A percentile compares a stretch with the other conserved stretches of the same genome.
Evolutionary conservation across 2,113 vertebrate genomes (phyloP).

Genomic region (Isurus oxyrinchus): DNA sequence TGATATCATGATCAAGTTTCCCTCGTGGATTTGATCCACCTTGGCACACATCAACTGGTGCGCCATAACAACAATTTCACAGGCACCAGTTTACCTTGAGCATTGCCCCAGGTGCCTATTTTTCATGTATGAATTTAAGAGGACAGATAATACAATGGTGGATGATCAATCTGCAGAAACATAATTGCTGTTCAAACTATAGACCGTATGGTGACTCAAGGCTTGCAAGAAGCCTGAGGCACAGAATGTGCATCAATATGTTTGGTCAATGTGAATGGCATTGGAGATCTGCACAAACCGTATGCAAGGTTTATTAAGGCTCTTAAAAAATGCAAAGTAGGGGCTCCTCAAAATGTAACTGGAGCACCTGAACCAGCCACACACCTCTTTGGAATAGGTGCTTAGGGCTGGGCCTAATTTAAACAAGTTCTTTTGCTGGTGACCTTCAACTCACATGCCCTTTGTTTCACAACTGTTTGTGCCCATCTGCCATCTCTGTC

Average conservation of each 20-base stretch:
- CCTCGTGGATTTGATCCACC: too few relatives aligned
- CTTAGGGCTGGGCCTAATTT: not conserved
- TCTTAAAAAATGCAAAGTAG: too few relatives aligned
- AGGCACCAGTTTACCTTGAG: too few relatives aligned
- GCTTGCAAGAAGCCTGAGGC: not conserved
- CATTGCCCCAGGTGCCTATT: not conserved
- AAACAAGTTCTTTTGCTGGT: not conserved
- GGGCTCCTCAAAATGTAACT: not conserved
- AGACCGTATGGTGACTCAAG: not conserved
- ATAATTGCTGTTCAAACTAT: not conserved
- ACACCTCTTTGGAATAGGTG: not conserved
- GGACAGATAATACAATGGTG: not conserved
- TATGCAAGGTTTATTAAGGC: not conserved
- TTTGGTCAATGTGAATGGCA: not conserved
- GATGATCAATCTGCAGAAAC: not conserved
- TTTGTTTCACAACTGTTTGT: not conserved
- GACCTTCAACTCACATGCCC: not conserved
- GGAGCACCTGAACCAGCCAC: not conserved
- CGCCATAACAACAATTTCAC: too few relatives aligned
- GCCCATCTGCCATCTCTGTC: not conserved
- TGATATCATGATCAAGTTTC: too few relatives aligned
- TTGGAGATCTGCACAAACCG: not conserved
- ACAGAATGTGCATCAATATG: not conserved
- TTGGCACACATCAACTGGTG: too few relatives aligned
- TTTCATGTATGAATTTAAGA: not conserved